Evolutionary conservation across 2,113 vertebrate genomes (phyloP).

Genomic region (Salvelinus fontinalis): DNA sequence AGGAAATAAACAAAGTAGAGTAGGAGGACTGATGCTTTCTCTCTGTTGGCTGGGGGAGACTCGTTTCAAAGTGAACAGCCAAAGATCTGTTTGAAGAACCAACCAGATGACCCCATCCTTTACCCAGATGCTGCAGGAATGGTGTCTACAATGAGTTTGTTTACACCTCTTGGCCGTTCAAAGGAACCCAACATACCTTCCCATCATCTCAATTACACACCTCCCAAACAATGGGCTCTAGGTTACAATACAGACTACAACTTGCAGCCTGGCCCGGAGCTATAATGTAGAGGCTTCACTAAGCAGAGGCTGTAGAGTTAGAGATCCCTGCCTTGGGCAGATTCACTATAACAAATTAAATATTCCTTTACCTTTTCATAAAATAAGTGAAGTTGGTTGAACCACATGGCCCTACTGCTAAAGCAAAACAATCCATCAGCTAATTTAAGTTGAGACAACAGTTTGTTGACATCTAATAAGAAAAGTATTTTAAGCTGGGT

Average conservation of each 20-base stretch:
- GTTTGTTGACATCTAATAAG: not conserved
- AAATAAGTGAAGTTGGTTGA: not conserved
- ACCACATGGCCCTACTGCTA: not conserved
- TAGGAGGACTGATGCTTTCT: slow-evolving; percentile 21
- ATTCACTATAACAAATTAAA: not conserved
- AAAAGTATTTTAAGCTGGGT: not conserved
- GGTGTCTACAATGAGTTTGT: slow-evolving; percentile 53
- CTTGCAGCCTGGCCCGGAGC: not conserved
- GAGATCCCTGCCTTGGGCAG: no score
- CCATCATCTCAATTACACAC: slow-evolving; percentile 56
- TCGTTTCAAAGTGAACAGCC: slow-evolving; percentile 18
- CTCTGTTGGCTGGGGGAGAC: not conserved
- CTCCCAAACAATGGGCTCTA: slow-evolving; percentile 36
- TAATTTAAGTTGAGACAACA: not conserved
- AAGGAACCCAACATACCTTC: slow-evolving; percentile 39
- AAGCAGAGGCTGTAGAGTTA: not conserved
- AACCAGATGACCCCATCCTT: slow-evolving; percentile 50
- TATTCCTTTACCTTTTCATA: not conserved
- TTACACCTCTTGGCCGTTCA: slow-evolving; percentile 47
- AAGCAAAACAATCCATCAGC: not conserved
- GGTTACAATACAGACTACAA: slow-evolving; percentile 24
- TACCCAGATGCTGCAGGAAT: slow-evolving; percentile 57
- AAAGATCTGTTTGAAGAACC: slow-evolving; percentile 36
- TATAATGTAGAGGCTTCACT: slow-evolving; percentile 5
- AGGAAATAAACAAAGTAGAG: slow-evolving; percentile 36